Conservation (phyloP, 2,888 invertebrate species). For the Blera fallax region DNA sequence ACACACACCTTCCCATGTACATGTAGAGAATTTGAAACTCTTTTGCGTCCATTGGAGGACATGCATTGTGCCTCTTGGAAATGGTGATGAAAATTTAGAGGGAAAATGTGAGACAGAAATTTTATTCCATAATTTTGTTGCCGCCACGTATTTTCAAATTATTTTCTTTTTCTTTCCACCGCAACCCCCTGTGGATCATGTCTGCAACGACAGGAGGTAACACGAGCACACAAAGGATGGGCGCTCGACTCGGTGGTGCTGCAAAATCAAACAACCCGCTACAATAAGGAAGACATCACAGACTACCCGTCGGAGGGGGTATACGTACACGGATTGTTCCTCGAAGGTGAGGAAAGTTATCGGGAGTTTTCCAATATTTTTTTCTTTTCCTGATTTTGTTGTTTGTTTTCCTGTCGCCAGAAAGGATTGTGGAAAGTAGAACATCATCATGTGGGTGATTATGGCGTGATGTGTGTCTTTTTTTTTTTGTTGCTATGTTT, state of each 20-base stretch:
- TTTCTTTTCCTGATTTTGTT: background rate
- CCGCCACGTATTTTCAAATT: conserved; percentile 47
- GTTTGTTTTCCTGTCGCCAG: background rate
- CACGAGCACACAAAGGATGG: conserved; percentile 98
- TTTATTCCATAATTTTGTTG: conserved; percentile 22
- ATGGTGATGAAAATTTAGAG: background rate
- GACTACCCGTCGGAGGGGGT: conserved; percentile 96
- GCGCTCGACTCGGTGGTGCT: conserved; percentile 97
- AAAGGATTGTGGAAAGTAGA: conserved; percentile 12
- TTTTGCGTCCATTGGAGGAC: background rate
- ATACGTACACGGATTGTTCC: conserved; percentile 93
- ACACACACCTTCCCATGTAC: background rate
- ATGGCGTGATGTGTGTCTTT: conserved; percentile 44
- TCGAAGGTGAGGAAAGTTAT: conserved; percentile 87
- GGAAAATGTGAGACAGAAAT: background rate
- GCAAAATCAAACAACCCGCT: conserved; percentile 94
- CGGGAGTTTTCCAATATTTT: conserved; percentile 2
- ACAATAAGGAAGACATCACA: conserved; percentile 93
- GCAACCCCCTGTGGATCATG: background rate
- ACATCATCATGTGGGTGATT: conserved; percentile 11
- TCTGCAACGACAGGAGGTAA: conserved; percentile 88
- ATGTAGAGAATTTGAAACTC: background rate
- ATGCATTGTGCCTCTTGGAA: background rate
- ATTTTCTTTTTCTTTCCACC: conserved; percentile 22
- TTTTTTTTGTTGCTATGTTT: conserved; percentile 6